These are phyloP conservation scores for Zhengitettix transpicula DNA, from an alignment of 2,888 invertebrate species.

Conservation along the genomic window DNA sequence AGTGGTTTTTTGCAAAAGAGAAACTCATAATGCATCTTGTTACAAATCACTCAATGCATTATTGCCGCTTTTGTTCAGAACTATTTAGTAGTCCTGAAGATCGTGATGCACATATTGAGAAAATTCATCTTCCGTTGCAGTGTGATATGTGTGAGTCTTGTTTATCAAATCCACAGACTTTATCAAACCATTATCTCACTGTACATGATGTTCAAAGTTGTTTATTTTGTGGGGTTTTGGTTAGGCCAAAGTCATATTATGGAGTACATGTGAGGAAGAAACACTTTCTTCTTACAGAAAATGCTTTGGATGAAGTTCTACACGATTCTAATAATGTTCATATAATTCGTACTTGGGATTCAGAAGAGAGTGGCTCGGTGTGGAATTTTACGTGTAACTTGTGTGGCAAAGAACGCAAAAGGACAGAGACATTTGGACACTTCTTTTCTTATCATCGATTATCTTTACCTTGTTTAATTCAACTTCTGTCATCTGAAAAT, in stretches of 20 bases:
- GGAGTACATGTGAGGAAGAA: constrained; percentile 12
- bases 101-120: constrained; percentile 12
- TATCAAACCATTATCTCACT: constrained; percentile 12
- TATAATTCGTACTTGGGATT: constrained; percentile 8
- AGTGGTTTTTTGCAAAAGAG: constrained; percentile 15
- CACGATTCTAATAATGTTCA: constrained; percentile 10
- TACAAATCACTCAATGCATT: constrained; percentile 14
- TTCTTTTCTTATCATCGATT: constrained; percentile 15
- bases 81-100: constrained; percentile 12
- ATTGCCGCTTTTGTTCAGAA: constrained; percentile 15
- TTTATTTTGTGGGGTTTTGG: constrained; percentile 13
- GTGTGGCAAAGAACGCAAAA: constrained; percentile 13
- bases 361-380: constrained; percentile 5
- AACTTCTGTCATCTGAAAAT: constrained; percentile 11
- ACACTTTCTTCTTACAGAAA: constrained; percentile 9
- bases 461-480: constrained; percentile 11
- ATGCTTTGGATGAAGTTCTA: constrained; percentile 7
- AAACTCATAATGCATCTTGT: constrained; percentile 16
- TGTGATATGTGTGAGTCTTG: constrained; percentile 12
- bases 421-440: constrained; percentile 14
- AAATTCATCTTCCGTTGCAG: constrained; percentile 12
- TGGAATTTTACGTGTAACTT: constrained; percentile 14
- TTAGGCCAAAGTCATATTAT: constrained; percentile 13
- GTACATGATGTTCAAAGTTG: constrained; percentile 13
- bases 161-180: constrained; percentile 7